A percentile compares a stretch with the other conserved stretches of the same genome.
These are phyloP conservation scores for Cristatella mucedo DNA, from an alignment of 2,888 invertebrate species.

Conservation along the genomic window DNA sequence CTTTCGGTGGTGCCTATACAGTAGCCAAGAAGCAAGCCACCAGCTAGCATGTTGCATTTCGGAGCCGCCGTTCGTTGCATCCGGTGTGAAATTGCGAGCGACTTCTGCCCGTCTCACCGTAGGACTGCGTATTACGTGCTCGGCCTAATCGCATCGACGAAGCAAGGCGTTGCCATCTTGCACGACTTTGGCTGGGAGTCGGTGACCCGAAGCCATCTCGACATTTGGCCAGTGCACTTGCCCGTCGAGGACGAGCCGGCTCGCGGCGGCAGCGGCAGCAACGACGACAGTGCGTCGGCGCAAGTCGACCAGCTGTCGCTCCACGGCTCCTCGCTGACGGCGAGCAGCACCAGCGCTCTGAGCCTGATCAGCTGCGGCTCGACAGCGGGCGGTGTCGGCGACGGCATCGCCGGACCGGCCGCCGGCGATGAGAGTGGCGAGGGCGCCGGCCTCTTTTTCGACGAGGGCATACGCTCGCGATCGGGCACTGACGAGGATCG, in stretches of 20 bases:
- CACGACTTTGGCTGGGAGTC: constrained; percentile 52
- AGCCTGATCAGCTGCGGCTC: background rate
- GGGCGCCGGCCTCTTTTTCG: no score
- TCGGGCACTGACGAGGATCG: constrained; percentile 7
- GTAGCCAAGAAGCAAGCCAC: no score
- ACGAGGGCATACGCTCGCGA: constrained; percentile 1
- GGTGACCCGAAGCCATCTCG: constrained; percentile 61
- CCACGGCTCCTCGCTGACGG: background rate
- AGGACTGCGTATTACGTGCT: constrained; percentile 71
- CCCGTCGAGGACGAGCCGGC: constrained; percentile 50
- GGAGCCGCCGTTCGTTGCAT: no score
- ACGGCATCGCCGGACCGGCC: background rate
- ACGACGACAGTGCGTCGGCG: constrained; percentile 10
- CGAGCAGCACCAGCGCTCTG: constrained; percentile 1
- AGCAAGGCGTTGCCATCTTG: constrained; percentile 62
- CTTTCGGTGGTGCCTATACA: no score
- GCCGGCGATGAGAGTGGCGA: no score
- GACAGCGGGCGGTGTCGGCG: background rate
- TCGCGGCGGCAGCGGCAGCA: constrained; percentile 13
- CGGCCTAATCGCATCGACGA: constrained; percentile 68
- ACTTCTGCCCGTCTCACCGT: no score
- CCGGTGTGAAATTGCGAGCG: no score
- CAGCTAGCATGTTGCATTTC: no score
- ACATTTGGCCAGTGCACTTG: constrained; percentile 19
- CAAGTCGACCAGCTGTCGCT: constrained; percentile 3